Base-by-base conservation (phyloP, 2,113 vertebrate genomes). In the Xenopus borealis region DNA sequence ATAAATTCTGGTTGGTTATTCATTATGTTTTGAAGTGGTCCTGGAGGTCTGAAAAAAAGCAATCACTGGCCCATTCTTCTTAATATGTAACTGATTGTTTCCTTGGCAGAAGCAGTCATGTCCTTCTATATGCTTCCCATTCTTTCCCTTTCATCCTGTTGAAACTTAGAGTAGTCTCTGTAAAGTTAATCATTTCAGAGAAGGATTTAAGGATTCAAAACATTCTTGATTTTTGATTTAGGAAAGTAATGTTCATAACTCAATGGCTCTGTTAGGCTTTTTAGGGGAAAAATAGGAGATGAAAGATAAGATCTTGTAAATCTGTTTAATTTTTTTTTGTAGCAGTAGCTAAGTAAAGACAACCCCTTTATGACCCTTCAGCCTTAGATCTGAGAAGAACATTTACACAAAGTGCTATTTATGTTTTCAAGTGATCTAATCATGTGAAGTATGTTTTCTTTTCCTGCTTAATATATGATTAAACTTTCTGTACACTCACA, bases 181-280 rank as follows among this genome's bases (percentile, higher is more conserved):
- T 77, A 70, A 70, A 77, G 74, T 77, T 77, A 77, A 77, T 77
- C 66, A 77, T 77, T 77, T 69, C 74, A 27, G 23, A 23, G 53
- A 57, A 69, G 66, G 72, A 70, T 77, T 77, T 77, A 77, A 70
- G 70, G 66, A 64, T 69, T 70, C 62, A 30, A 67, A 70, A 55
- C 69, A 18, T 50, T 50, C 14, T 67, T 61, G 66, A 70, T 61
- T 64, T 68, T 75, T 68, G 44, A 30, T 30, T 64, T 67, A 44
- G 44, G 12, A 53, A 76, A 69, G 64, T 69, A 30, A 47, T 61
- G 57, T 77, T 77, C 66, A 76, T 57, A 27, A 33, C 59, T 70
- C 13, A 62, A 76, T 30, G 33, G 66, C 30, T 33, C 59, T 69
- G 74, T 76, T 76, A 64, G 61, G 53, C 59, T 77, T 77, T 62